Conservation (phyloP, 2,888 invertebrate genomes). For the Nymphalis urticae region DNA sequence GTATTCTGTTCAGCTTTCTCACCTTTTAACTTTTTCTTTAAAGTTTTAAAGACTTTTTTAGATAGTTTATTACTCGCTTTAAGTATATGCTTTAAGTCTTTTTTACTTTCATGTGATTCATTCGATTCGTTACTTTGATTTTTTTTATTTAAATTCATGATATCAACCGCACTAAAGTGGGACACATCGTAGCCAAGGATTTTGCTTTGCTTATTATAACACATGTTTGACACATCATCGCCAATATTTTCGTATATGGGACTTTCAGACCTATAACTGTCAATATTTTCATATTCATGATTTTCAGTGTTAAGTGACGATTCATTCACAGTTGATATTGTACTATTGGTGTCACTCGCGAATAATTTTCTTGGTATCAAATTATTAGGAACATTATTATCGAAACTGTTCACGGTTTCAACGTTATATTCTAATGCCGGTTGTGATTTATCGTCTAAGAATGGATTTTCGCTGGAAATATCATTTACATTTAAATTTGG, state of each 20-base stretch:
- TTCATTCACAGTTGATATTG: conserved; percentile 72
- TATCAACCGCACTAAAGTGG: conserved; percentile 69
- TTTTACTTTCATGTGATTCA: conserved; percentile 67
- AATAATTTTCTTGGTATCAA: conserved; percentile 68
- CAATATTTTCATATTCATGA: conserved; percentile 71
- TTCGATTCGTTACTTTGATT: conserved; percentile 55
- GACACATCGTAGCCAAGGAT: conserved; percentile 75
- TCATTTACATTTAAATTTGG: conserved; percentile 53
- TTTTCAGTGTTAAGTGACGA: conserved; percentile 50
- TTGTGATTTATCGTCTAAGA: conserved; percentile 51
- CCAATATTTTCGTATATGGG: conserved; percentile 70
- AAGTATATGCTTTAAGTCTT: conserved; percentile 61
- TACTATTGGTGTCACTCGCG: conserved; percentile 66
- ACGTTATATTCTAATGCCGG: conserved; percentile 63
- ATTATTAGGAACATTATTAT: conserved; percentile 40
- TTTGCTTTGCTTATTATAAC: conserved; percentile 73
- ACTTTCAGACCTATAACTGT: conserved; percentile 63
- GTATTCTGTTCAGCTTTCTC: conserved; percentile 62
- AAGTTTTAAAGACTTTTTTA: conserved; percentile 70
- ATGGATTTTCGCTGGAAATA: conserved; percentile 56
- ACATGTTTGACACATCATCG: conserved; percentile 51
- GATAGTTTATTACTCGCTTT: conserved; percentile 71
- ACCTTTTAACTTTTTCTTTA: conserved; percentile 71
- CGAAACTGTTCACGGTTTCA: conserved; percentile 49
- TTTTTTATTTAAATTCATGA: conserved; percentile 70